These are phyloP conservation scores for Drosophila ananassae DNA, from an alignment of 1,140 invertebrate genomes.

Conservation along the genomic window DNA sequence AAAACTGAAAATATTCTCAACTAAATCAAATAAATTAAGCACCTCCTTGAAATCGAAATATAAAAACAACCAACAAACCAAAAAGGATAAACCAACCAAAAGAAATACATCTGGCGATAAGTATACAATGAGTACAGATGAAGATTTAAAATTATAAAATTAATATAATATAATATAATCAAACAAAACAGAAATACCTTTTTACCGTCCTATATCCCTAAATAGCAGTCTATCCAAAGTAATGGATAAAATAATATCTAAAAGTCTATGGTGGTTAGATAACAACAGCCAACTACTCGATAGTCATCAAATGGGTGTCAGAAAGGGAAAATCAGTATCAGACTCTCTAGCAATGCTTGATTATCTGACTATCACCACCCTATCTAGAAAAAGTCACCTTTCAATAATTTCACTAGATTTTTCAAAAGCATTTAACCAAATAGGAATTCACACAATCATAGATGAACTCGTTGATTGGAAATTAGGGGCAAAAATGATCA, in stretches of 20 bases:
- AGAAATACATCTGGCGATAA: too few relatives aligned
- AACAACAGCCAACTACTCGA: not conserved
- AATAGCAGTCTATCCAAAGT: conserved; percentile 2
- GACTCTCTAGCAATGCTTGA: not conserved
- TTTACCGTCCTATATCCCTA: not conserved
- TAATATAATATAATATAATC: too few relatives aligned
- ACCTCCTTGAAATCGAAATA: not conserved
- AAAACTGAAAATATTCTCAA: not conserved
- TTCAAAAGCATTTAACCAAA: not conserved
- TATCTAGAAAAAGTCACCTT: not conserved
- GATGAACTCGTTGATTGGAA: too few relatives aligned
- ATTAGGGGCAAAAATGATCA: too few relatives aligned
- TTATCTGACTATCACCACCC: not conserved
- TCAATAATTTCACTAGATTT: conserved; percentile 1
- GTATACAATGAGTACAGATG: too few relatives aligned
- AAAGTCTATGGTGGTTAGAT: not conserved
- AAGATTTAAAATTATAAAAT: too few relatives aligned
- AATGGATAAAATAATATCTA: not conserved
- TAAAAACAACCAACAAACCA: not conserved
- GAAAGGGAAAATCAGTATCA: not conserved
- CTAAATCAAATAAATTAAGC: not conserved
- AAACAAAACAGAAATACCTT: too few relatives aligned
- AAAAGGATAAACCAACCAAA: not conserved
- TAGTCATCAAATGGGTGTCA: not conserved
- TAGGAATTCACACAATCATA: conserved; percentile 1